phyloP scores from a whole-genome alignment of 1,140 invertebrate genomes.

The Ceratina calcarata region DNA sequence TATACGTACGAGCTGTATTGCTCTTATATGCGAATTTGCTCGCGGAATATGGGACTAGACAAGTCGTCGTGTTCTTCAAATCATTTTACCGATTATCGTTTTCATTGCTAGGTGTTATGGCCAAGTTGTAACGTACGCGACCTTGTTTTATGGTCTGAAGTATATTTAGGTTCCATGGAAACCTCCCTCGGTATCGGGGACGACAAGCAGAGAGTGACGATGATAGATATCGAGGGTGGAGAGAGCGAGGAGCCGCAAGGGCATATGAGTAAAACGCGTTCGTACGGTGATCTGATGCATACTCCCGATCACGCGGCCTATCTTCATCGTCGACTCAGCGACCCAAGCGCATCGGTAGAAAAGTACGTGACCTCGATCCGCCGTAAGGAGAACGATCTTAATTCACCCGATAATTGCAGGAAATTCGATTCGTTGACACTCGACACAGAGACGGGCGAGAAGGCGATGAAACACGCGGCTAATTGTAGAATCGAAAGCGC shows the following conservation, averaged over 20 bases:
- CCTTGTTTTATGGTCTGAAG: conserved; percentile 90
- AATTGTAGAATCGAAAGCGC: conserved; percentile 57
- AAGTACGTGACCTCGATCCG: conserved; percentile 63
- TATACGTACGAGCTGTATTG: background rate
- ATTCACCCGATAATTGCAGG: conserved; percentile 54
- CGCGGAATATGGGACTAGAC: background rate
- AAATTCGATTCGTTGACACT: conserved; percentile 76
- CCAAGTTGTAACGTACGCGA: conserved; percentile 91
- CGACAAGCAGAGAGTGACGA: conserved; percentile 73
- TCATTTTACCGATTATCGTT: background rate
- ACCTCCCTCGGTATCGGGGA: conserved; percentile 72
- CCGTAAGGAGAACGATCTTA: background rate
- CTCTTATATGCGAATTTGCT: background rate
- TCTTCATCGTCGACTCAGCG: conserved; percentile 87
- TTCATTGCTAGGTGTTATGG: conserved; percentile 86
- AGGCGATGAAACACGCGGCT: conserved; percentile 62
- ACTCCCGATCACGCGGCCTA: conserved; percentile 83
- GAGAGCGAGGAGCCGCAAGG: conserved; percentile 77
- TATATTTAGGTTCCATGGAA: conserved; percentile 88
- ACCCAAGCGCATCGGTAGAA: conserved; percentile 89
- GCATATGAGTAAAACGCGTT: conserved; percentile 88
- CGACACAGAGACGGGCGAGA: conserved; percentile 67
- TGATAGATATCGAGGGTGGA: conserved; percentile 76
- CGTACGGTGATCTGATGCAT: conserved; percentile 88
- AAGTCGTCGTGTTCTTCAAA: too few relatives aligned